Evolutionary conservation across 2,888 invertebrate genomes (phyloP).

Genomic region (Onchidella celtica): DNA sequence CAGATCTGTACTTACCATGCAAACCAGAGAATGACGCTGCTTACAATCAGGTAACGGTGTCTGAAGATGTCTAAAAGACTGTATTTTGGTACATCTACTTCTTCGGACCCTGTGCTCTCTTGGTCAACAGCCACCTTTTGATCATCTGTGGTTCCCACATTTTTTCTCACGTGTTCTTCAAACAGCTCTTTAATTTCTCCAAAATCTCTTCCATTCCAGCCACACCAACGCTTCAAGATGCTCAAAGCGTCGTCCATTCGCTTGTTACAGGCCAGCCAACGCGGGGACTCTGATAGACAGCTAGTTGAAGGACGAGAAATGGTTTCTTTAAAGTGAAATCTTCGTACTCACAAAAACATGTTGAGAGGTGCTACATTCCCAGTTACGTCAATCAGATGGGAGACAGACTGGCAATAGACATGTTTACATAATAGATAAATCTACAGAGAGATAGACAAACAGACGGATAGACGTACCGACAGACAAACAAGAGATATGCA

Average conservation of each 20-base stretch:
- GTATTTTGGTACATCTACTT: neutral
- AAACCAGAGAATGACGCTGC: neutral
- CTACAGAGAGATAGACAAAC: too few species aligned
- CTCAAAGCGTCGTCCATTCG: neutral
- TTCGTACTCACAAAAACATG: too few species aligned
- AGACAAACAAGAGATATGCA: too few species aligned
- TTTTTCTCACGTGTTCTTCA: neutral
- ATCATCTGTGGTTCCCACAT: too few species aligned
- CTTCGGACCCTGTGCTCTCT: too few species aligned
- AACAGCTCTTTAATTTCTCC: neutral
- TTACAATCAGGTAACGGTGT: neutral
- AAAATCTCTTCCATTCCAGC: neutral
- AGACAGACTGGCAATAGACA: too few species aligned
- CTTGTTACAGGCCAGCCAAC: conserved; percentile 4
- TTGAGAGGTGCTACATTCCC: too few species aligned
- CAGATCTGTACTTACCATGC: neutral
- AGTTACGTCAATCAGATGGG: too few species aligned
- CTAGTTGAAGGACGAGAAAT: neutral
- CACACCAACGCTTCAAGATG: neutral
- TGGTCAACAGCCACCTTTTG: neutral
- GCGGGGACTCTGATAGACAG: neutral
- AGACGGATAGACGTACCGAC: too few species aligned
- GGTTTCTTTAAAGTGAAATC: too few species aligned
- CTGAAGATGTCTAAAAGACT: neutral
- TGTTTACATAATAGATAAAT: too few species aligned